Evolutionary conservation across 2,113 vertebrate genomes (phyloP), one percentile per base, ranked within the genome.

Genomic region (Stercorarius parasiticus): DNA sequence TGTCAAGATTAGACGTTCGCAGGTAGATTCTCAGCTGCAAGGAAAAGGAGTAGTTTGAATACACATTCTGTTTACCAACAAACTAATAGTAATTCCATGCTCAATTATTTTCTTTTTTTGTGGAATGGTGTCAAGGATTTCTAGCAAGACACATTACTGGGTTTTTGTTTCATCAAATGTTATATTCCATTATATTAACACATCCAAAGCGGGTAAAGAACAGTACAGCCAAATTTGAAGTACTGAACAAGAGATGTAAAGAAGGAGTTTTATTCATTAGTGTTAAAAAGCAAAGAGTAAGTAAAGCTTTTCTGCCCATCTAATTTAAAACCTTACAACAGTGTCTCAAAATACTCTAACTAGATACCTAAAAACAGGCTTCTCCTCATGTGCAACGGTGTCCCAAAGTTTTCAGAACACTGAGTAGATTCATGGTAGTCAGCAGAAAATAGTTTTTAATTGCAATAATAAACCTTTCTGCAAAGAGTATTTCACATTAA

Each of bases 1-100:
- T 99, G 98, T 99, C 99, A 96, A 99, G 98, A 96, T 99, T 99
- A n/a, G 99, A 98, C 0, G 99, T 99, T 91, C 99, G 98, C 80
- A 99, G 98, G 95, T 99, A 99, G 49, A 99, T 98, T 96, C 99
- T 98, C 97, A 99, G 96, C 99, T 99, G 43, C 36, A 95, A 89
- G 34, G 20, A 93, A 72, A 79, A 90, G 25, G 7, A 82, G 17
- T 6, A 40, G 21, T n/a, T 64, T 47, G 50, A 82, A 66, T 19
- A 86, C 9, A 77, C 23, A 20, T 58, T 65, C 40, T 62, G 34
- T 34, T 65, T 58, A 59, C 18, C 59, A 88, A 52, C 27, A 93
- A 82, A 43, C 5, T 64, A 64, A 53, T 0, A 78, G 21, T 15
- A 73, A 62, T 30, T 64, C 22, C 47, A 55, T 0, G 3, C 69